Percentiles rank a stretch among this genome's conserved stretches.
These are phyloP conservation scores for Sinhomidia bicolor DNA, from an alignment of 2,888 invertebrate species.

Conservation along the genomic window DNA sequence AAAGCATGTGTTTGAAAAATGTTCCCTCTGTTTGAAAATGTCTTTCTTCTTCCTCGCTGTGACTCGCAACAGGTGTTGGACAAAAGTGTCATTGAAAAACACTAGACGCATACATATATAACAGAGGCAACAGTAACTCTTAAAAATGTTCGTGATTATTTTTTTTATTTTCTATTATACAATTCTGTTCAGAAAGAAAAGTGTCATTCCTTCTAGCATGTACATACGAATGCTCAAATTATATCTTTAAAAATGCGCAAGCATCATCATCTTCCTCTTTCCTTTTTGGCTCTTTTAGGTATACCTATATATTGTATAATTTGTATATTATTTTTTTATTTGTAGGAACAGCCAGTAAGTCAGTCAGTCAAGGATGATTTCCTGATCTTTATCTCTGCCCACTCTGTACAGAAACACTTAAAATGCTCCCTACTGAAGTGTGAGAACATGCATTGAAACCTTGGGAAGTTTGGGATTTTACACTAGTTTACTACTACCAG, in stretches of 20 bases:
- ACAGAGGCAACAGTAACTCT: constrained; percentile 3
- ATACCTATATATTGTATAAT: too few relatives aligned
- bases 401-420: constrained; percentile 70
- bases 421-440: constrained; percentile 78
- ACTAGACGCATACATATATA: background rate
- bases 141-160: constrained; percentile 31
- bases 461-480: constrained; percentile 27
- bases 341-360: constrained; percentile 3
- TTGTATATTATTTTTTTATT: too few relatives aligned
- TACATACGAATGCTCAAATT: background rate
- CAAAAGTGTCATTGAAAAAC: constrained; percentile 73
- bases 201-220: constrained; percentile 72
- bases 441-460: constrained; percentile 74
- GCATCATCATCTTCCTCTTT: background rate
- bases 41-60: constrained; percentile 51
- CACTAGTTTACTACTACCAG: constrained; percentile 31
- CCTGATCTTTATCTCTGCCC: constrained; percentile 76
- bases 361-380: constrained; percentile 56
- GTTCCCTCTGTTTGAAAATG: constrained; percentile 22
- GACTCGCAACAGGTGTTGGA: constrained; percentile 78
- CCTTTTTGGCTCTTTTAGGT: background rate
- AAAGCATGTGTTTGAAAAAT: constrained; percentile 14
- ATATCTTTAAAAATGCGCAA: background rate
- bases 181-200: constrained; percentile 48
- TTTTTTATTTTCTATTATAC: background rate